Percentiles rank a stretch among this genome's conserved stretches.
Conservation (phyloP, 1,140 invertebrate species). For the Drosophila erecta region DNA sequence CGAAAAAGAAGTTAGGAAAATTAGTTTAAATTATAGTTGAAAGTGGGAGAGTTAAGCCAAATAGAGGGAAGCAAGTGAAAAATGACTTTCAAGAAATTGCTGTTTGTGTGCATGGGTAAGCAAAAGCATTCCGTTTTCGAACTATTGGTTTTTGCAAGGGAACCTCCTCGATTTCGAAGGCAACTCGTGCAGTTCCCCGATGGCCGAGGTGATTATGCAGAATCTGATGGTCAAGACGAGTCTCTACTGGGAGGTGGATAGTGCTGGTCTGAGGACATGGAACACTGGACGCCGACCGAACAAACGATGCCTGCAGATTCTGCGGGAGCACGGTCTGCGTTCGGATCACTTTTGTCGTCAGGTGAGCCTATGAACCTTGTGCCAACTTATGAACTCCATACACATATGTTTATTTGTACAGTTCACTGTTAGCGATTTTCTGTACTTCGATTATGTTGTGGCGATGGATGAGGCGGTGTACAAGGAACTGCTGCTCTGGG, state of each 20-base stretch:
- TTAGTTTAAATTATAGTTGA: slow-evolving; percentile 13
- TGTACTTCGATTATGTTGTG: slow-evolving; percentile 63
- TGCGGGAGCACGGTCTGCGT: slow-evolving; percentile 59
- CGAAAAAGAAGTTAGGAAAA: slow-evolving; percentile 18
- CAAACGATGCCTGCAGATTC: slow-evolving; percentile 38
- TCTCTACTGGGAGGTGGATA: slow-evolving; percentile 72
- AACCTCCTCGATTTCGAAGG: slow-evolving; percentile 12
- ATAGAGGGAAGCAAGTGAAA: not conserved
- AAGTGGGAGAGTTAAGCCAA: not conserved
- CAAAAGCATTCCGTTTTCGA: not conserved
- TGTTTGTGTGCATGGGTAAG: slow-evolving; percentile 71
- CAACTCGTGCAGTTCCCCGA: slow-evolving; percentile 69
- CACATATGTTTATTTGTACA: not conserved
- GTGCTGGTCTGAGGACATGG: slow-evolving; percentile 63
- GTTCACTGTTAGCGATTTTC: slow-evolving; percentile 53
- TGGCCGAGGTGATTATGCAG: slow-evolving; percentile 71
- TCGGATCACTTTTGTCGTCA: slow-evolving; percentile 65
- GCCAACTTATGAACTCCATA: no score
- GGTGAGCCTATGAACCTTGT: slow-evolving; percentile 7
- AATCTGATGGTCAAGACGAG: slow-evolving; percentile 69
- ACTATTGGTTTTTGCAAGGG: no score
- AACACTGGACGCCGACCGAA: slow-evolving; percentile 65
- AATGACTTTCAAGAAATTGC: slow-evolving; percentile 57
- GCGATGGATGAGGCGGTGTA: slow-evolving; percentile 56
- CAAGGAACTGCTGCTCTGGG: slow-evolving; percentile 62